Evolutionary conservation across 2,113 vertebrate genomes (phyloP).

Genomic region (Etia nguti): DNA sequence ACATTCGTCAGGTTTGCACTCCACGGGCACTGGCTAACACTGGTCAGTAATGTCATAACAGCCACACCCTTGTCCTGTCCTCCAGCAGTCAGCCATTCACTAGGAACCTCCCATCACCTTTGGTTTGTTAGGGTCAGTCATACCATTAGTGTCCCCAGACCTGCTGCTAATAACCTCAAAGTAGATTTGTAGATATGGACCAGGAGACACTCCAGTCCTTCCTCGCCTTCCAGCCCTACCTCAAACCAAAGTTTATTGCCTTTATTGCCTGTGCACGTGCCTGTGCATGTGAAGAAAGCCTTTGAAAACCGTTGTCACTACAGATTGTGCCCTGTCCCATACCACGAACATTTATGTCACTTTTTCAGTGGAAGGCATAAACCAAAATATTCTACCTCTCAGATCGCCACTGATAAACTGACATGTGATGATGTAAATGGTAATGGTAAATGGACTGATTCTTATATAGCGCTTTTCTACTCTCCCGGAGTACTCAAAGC

Average conservation of each 20-base stretch:
- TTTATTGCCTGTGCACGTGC: constrained; percentile 37
- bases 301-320: constrained; percentile 12
- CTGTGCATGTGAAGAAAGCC: constrained; percentile 33
- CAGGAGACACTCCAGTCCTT: background rate
- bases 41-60: background rate
- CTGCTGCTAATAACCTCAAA: background rate
- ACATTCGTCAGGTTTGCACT: constrained; percentile 56
- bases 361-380: constrained; percentile 34
- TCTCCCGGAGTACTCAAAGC: too few relatives aligned
- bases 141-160: background rate
- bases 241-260: constrained; percentile 58
- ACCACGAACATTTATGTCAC: background rate
- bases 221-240: background rate
- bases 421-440: background rate
- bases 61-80: background rate
- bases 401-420: constrained; percentile 17
- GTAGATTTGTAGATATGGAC: background rate
- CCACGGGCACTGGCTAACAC: constrained; percentile 62
- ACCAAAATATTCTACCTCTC: constrained; percentile 64
- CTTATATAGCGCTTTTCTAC: too few relatives aligned
- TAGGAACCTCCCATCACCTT: background rate
- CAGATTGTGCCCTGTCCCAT: background rate
- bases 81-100: background rate
- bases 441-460: too few relatives aligned
- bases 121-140: background rate